Base-by-base conservation (phyloP, 2,797 vertebrate genomes). In the Paedocypris micromegethes region DNA sequence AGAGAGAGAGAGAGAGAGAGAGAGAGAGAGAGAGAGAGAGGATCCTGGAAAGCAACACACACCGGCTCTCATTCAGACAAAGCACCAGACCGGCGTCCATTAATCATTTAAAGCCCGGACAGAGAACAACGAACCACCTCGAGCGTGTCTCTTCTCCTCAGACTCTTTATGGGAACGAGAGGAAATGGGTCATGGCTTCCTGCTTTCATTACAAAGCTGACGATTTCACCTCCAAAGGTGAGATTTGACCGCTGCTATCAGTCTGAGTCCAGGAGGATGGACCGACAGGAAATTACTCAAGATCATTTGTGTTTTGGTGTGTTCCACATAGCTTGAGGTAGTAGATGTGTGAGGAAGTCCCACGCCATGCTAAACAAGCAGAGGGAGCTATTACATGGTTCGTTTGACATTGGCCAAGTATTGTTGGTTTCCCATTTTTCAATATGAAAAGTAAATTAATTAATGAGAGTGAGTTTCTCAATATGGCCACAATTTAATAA, bases 231-330 rank as follows among this genome's bases (percentile, higher is more conserved):
- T 68, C 43, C 49, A 58, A 52, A 59, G 56, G 66, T 59, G 56
- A 68, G 56, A 56, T 52, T 68, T 68, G 46, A 68, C 57, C 52
- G 54, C 49, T 59, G 54, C 66, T 68, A 68, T 60, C 42, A 60
- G 43, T 38, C 49, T 53, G 57, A 46, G 38, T 60, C 56, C 4
- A 44, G 42, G 56, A 23, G 23, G 23, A 23, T 23, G 23, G 23
- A 23, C 23, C 23, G 23, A 23, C 23, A 23, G 23, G 23, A 23
- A 23, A 23, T 23, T 23, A 23, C 23, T 23, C 23, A 23, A 23
- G 23, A 23, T 23, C 23, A 23, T 23, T 23, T 23, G 23, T 23
- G 23, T 23, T 23, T 23, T 23, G 23, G 23, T 23, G 23, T 23
- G 23, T 23, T 23, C 23, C 23, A 23, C 1, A 23, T 1, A 23